phyloP scores from a whole-genome alignment of 2,888 invertebrate genomes.

The Caenorhabditis doughertyi region DNA sequence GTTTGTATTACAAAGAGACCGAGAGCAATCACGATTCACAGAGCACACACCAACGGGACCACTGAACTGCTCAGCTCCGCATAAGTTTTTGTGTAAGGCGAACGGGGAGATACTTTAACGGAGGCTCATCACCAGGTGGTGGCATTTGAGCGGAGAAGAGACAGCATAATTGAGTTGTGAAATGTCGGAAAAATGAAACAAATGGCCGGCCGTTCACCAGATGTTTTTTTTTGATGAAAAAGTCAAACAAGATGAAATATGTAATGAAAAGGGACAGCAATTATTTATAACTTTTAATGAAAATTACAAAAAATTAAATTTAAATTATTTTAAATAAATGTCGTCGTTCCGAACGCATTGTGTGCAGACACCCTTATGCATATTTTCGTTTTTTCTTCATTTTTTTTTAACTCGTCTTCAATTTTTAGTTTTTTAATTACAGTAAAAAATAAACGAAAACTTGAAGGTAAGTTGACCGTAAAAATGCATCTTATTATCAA shows the following conservation, averaged over 20 bases:
- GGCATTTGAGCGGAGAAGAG: constrained; percentile 2
- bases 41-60: not conserved
- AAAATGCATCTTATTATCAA: too few species aligned
- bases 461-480: too few species aligned
- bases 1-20: constrained; percentile 32
- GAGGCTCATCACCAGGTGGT: constrained; percentile 39
- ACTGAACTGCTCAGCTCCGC: constrained; percentile 27
- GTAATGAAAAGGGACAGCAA: too few species aligned
- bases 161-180: constrained; percentile 34
- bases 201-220: not conserved
- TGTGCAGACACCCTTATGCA: not conserved
- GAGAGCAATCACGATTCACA: constrained; percentile 25
- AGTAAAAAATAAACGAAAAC: too few species aligned
- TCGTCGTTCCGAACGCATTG: not conserved
- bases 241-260: too few species aligned
- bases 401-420: not conserved
- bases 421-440: too few species aligned
- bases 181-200: constrained; percentile 33
- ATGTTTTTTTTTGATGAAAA: constrained; percentile 4
- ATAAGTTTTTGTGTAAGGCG: constrained; percentile 52
- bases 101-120: constrained; percentile 12
- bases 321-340: not conserved
- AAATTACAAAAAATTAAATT: not conserved
- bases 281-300: not conserved
- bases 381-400: not conserved